These are phyloP conservation scores for Hyppa rectilinea DNA, from an alignment of 2,888 invertebrate species.

Conservation along the genomic window DNA sequence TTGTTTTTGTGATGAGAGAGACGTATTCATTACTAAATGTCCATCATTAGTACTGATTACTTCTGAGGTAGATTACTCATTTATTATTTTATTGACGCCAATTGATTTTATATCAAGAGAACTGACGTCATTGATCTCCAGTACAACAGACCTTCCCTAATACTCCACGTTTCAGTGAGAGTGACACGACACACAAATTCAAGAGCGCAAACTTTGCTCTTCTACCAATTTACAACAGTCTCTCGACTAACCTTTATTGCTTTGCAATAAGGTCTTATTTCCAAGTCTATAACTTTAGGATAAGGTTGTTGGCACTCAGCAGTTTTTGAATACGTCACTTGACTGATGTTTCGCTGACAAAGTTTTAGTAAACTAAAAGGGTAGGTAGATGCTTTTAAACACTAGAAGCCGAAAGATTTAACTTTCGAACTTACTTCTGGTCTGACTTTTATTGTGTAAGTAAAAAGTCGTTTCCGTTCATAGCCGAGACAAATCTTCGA, in stretches of 20 bases:
- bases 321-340: constrained; percentile 73
- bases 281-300: neutral
- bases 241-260: constrained; percentile 41
- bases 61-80: neutral
- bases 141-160: constrained; percentile 62
- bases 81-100: neutral
- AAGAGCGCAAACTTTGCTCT: constrained; percentile 74
- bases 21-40: too few relatives aligned
- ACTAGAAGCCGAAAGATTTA: constrained; percentile 20
- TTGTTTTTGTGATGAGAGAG: too few relatives aligned
- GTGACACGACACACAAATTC: constrained; percentile 74
- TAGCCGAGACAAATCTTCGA: neutral
- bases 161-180: constrained; percentile 68
- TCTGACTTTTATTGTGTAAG: neutral
- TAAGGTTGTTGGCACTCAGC: constrained; percentile 70
- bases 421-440: neutral
- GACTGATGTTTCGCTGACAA: constrained; percentile 65
- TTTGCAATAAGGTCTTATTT: constrained; percentile 54
- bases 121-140: constrained; percentile 27
- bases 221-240: constrained; percentile 44
- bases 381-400: constrained; percentile 27
- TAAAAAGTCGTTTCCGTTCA: neutral
- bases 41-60: neutral
- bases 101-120: neutral
- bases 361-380: constrained; percentile 35